Conservation (phyloP, 2,888 invertebrate genomes). For the Aleiodes testaceus region DNA sequence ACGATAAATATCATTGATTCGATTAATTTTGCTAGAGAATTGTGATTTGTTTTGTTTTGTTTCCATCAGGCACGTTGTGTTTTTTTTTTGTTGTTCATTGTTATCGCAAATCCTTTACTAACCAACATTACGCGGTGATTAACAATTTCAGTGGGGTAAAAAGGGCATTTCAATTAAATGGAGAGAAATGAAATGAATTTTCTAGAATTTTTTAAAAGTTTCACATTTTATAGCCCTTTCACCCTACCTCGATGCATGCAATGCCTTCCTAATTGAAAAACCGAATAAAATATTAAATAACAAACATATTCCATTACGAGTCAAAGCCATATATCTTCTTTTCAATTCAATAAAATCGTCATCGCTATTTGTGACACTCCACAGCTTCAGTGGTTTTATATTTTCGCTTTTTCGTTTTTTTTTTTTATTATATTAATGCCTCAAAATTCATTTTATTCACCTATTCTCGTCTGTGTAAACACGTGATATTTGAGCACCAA, state of each 20-base stretch:
- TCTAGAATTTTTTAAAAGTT: too few species aligned
- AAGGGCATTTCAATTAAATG: too few species aligned
- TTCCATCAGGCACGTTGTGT: slow-evolving; percentile 5
- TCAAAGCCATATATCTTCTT: background rate
- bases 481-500: slow-evolving; percentile 28
- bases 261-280: too few species aligned
- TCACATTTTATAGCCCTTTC: too few species aligned
- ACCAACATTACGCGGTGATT: slow-evolving; percentile 2
- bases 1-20: too few species aligned
- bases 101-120: slow-evolving; percentile 8
- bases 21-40: too few species aligned
- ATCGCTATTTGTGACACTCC: background rate
- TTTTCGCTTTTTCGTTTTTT: background rate
- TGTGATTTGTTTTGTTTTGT: slow-evolving; percentile 23
- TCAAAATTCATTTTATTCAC: slow-evolving; percentile 10
- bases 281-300: too few species aligned
- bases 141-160: too few species aligned
- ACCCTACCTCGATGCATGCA: too few species aligned
- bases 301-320: too few species aligned
- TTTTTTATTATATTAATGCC: slow-evolving; percentile 28
- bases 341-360: slow-evolving; percentile 9
- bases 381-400: slow-evolving; percentile 16
- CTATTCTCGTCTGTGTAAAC: slow-evolving; percentile 9
- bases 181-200: too few species aligned
- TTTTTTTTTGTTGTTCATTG: slow-evolving; percentile 36